phyloP scores from a whole-genome alignment of 2,888 invertebrate genomes.

The Dyspetes luteomarginatus region DNA sequence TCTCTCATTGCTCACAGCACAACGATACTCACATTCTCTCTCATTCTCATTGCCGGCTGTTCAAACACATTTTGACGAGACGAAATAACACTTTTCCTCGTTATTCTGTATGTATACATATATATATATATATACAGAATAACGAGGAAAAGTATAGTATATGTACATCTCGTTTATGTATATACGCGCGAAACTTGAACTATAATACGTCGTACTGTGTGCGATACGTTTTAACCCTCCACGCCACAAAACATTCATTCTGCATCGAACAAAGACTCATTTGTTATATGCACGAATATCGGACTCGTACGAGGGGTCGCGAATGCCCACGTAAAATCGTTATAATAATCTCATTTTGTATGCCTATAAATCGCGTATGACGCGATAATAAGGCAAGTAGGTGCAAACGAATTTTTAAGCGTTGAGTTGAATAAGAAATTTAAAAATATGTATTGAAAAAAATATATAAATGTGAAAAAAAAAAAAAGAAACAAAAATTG shows the following conservation, averaged over 20 bases:
- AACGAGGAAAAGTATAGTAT: slow-evolving; percentile 42
- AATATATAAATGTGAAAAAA: too few relatives aligned
- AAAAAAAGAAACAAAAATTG: too few relatives aligned
- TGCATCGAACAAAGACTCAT: slow-evolving; percentile 69
- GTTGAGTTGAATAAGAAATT: neutral
- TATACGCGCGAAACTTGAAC: slow-evolving; percentile 19
- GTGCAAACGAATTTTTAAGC: slow-evolving; percentile 54
- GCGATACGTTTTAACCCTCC: too few relatives aligned
- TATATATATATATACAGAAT: neutral
- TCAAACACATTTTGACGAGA: slow-evolving; percentile 21
- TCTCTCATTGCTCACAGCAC: neutral
- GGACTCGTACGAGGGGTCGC: slow-evolving; percentile 9
- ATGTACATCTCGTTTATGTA: too few relatives aligned
- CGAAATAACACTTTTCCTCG: slow-evolving; percentile 44
- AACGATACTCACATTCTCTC: neutral
- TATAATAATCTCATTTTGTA: slow-evolving; percentile 28
- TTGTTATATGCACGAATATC: slow-evolving; percentile 65
- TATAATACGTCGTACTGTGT: slow-evolving; percentile 14
- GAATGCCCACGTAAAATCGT: slow-evolving; percentile 30
- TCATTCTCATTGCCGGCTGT: slow-evolving; percentile 16
- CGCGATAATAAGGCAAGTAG: slow-evolving; percentile 64
- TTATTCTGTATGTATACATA: neutral
- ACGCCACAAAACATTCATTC: slow-evolving; percentile 17
- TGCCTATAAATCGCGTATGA: slow-evolving; percentile 50
- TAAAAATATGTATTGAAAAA: too few relatives aligned